phyloP scores from a whole-genome alignment of 2,888 invertebrate genomes.

The Tetropium fuscum region DNA sequence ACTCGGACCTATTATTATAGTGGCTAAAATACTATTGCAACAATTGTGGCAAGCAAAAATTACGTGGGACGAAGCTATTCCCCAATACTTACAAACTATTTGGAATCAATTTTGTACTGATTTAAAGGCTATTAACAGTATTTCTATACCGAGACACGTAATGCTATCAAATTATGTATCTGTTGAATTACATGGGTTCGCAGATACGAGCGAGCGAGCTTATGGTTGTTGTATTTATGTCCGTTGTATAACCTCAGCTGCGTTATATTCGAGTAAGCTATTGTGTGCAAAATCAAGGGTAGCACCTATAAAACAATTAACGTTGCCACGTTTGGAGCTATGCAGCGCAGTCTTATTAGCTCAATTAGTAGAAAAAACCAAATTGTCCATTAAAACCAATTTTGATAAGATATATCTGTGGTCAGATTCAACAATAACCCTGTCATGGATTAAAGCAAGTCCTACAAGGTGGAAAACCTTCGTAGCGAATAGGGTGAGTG shows the following conservation, averaged over 20 bases:
- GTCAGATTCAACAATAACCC: conserved; percentile 1
- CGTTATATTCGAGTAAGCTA: not conserved
- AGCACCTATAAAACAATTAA: conserved; percentile 2
- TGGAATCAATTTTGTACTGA: conserved; percentile 22
- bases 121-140: conserved; percentile 20
- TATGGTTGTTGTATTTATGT: not conserved
- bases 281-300: conserved; percentile 6
- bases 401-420: conserved; percentile 3
- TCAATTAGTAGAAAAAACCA: not conserved
- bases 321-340: conserved; percentile 3
- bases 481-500: not conserved
- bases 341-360: conserved; percentile 6
- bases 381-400: not conserved
- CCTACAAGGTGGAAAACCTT: conserved; percentile 1
- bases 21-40: conserved; percentile 33
- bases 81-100: conserved; percentile 13
- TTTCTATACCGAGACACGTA: too few species aligned
- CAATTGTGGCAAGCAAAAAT: conserved; percentile 27
- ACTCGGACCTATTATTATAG: conserved; percentile 27
- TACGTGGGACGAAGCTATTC: conserved; percentile 29
- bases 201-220: conserved; percentile 3
- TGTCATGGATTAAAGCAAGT: conserved; percentile 3
- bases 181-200: not conserved
- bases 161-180: not conserved
- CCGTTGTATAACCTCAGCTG: not conserved